These are phyloP conservation scores for Poliocrania exsul DNA, from an alignment of 2,797 vertebrate species.

Conservation along the genomic window DNA sequence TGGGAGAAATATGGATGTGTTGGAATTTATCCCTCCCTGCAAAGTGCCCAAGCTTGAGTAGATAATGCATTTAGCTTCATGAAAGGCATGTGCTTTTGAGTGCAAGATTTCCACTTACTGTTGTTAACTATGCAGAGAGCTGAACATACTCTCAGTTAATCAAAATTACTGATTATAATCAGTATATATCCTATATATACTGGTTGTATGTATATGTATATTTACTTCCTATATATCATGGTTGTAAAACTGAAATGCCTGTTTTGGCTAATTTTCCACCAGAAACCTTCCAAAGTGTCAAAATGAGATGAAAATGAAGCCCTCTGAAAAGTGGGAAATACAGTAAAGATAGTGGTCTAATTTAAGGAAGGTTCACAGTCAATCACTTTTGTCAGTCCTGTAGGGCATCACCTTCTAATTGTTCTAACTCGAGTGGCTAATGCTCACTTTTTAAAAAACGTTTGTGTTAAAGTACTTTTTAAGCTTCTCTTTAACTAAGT, in stretches of 20 bases:
- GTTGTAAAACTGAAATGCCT: neutral
- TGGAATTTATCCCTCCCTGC: neutral
- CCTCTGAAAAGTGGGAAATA: neutral
- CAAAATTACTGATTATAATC: neutral
- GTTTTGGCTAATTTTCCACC: neutral
- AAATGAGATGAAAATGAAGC: neutral
- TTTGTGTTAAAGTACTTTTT: neutral
- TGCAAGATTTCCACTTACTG: neutral
- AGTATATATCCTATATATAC: too few relatives aligned
- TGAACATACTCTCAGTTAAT: neutral
- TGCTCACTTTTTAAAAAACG: neutral
- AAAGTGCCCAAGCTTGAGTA: neutral
- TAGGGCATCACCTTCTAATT: neutral
- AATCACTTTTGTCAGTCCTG: neutral
- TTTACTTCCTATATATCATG: neutral
- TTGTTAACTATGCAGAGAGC: neutral
- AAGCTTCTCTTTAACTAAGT: neutral
- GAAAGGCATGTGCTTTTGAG: neutral
- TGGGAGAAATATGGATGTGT: neutral
- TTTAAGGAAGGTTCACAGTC: neutral
- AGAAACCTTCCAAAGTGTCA: neutral
- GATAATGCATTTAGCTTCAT: neutral
- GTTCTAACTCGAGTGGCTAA: neutral
- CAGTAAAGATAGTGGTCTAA: neutral
- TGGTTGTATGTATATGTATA: too few relatives aligned